These are phyloP conservation scores for Drosophila mimica DNA, from an alignment of 2,888 invertebrate species.

Conservation along the genomic window DNA sequence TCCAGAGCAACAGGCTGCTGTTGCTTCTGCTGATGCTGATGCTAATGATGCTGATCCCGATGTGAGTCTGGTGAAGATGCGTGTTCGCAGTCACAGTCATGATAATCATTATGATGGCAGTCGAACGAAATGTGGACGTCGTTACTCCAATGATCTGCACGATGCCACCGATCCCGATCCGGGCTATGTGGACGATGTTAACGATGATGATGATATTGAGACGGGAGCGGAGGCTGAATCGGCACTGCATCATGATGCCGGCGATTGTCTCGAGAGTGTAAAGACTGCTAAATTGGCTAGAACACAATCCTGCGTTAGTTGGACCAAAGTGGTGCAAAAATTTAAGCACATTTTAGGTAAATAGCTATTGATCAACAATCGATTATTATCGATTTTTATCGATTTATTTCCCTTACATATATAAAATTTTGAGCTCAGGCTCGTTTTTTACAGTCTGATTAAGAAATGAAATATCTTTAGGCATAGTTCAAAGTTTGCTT, in stretches of 20 bases:
- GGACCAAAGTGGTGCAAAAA: slow-evolving; percentile 83
- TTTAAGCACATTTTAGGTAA: slow-evolving; percentile 83
- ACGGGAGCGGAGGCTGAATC: slow-evolving; percentile 70
- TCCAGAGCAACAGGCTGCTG: slow-evolving; percentile 10
- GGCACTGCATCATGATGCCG: slow-evolving; percentile 24
- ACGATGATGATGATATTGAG: slow-evolving; percentile 52
- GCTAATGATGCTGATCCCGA: slow-evolving; percentile 26
- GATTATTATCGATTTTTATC: slow-evolving; percentile 5
- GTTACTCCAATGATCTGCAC: slow-evolving; percentile 38
- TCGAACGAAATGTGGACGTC: slow-evolving; percentile 23
- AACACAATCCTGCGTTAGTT: slow-evolving; percentile 84
- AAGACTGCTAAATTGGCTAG: slow-evolving; percentile 71
- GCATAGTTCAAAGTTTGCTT: slow-evolving; percentile 11
- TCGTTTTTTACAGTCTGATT: background rate
- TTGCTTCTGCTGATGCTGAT: slow-evolving; percentile 11
- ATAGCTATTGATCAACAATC: slow-evolving; percentile 10
- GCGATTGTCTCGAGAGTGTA: slow-evolving; percentile 56
- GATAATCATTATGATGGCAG: slow-evolving; percentile 61
- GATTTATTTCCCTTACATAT: background rate
- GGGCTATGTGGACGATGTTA: slow-evolving; percentile 25
- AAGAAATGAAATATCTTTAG: background rate
- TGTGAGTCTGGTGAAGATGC: slow-evolving; percentile 49
- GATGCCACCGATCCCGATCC: slow-evolving; percentile 29
- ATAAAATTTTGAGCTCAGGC: background rate
- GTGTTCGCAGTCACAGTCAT: slow-evolving; percentile 67